phyloP scores from a whole-genome alignment of 2,797 vertebrate species.

The Clarias fuscus region DNA sequence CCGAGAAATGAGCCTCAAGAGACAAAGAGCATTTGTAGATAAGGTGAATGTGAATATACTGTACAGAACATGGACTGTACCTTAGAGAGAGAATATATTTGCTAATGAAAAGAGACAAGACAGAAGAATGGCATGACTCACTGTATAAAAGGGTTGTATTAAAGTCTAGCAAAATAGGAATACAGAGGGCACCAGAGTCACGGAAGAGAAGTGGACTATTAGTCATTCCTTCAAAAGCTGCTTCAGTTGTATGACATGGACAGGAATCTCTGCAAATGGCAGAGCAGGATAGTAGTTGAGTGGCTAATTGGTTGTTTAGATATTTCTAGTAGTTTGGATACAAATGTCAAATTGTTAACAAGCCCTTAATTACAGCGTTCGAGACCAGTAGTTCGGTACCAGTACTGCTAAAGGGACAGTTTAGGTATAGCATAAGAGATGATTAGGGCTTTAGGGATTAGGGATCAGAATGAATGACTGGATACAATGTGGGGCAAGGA shows the following conservation, averaged over 20 bases:
- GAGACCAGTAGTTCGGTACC: not conserved
- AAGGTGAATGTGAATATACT: slow-evolving; percentile 3
- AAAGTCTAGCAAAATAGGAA: slow-evolving; percentile 8
- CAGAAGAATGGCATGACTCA: not conserved
- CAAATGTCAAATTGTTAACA: not conserved
- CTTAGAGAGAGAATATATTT: not conserved
- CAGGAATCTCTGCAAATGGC: not conserved
- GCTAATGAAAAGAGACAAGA: not conserved
- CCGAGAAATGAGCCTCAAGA: not conserved
- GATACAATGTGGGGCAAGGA: not conserved
- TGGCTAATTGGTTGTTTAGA: slow-evolving; percentile 19
- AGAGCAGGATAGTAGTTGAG: not conserved
- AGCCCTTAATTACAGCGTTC: not conserved
- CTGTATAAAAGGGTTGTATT: not conserved
- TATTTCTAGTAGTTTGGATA: slow-evolving; percentile 5
- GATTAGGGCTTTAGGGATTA: not conserved
- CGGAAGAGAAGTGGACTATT: slow-evolving; percentile 12
- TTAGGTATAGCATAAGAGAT: not conserved
- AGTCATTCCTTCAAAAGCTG: not conserved
- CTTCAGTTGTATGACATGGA: not conserved
- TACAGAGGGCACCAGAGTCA: not conserved
- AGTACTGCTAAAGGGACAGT: not conserved
- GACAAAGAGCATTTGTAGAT: not conserved
- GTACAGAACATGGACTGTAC: not conserved
- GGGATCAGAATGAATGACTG: slow-evolving; percentile 9